These are phyloP conservation scores for Aplysina aerophoba DNA, from an alignment of 37 sponge, comb jelly and placozoan species.

Conservation along the genomic window DNA sequence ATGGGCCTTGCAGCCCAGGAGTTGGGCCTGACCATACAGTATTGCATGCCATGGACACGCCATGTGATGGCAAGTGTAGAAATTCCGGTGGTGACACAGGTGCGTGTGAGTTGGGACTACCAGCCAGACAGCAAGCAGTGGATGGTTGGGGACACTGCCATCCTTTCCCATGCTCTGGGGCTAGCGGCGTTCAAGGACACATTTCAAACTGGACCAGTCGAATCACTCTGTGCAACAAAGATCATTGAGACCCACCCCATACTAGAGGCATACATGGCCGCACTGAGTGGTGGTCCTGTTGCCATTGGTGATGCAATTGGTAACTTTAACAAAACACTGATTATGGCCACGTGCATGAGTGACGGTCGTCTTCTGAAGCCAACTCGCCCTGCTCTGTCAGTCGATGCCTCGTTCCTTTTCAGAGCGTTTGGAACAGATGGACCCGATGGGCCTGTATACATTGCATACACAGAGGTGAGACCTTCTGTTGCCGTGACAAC, in stretches of 20 bases:
- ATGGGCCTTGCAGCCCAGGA: conserved; percentile 62
- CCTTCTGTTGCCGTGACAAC: neutral
- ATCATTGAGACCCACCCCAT: conserved; percentile 31
- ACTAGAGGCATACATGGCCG: conserved; percentile 39
- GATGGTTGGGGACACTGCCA: conserved; percentile 64
- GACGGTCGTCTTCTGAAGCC: conserved; percentile 50
- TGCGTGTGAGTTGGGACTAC: conserved; percentile 52
- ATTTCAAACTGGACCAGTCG: conserved; percentile 47
- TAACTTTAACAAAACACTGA: conserved; percentile 36
- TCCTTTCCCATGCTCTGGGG: conserved; percentile 48
- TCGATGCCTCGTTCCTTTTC: conserved; percentile 33
- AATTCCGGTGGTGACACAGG: conserved; percentile 57
- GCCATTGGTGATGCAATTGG: conserved; percentile 33
- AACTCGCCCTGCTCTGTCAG: conserved; percentile 37
- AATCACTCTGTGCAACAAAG: conserved; percentile 30
- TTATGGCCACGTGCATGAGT: conserved; percentile 49
- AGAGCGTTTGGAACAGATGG: conserved; percentile 37
- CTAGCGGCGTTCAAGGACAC: conserved; percentile 62
- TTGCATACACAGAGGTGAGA: conserved; percentile 25
- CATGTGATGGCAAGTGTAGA: conserved; percentile 50
- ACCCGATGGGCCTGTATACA: conserved; percentile 1
- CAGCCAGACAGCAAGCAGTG: conserved; percentile 48
- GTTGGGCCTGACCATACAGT: conserved; percentile 51
- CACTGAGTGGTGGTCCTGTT: conserved; percentile 46
- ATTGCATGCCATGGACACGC: conserved; percentile 63